Percentiles rank a stretch among this genome's conserved stretches.
phyloP scores from a whole-genome alignment of 2,113 vertebrate genomes.

The Pangasianodon hypophthalmus region DNA sequence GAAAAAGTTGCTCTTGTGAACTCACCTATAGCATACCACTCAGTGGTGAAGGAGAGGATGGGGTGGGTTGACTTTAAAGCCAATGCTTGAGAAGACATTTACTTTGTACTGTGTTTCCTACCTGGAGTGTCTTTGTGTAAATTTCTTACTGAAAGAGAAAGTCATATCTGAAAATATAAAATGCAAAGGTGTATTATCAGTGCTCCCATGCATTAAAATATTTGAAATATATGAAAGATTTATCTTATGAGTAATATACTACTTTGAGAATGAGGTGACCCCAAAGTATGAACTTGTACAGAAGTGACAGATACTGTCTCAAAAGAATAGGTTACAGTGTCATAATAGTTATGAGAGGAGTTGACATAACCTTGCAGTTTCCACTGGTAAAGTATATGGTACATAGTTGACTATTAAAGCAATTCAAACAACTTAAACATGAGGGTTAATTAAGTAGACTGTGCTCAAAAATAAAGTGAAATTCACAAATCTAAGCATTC shows the following conservation, averaged over 20 bases:
- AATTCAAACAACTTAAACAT: background rate
- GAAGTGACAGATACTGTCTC: background rate
- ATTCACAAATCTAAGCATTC: background rate
- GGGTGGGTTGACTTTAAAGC: slow-evolving; percentile 56
- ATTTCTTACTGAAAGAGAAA: background rate
- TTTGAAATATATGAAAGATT: background rate
- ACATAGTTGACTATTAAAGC: background rate
- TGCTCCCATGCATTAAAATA: background rate
- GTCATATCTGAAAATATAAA: background rate
- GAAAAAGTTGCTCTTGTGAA: slow-evolving; percentile 68
- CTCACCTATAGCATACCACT: slow-evolving; percentile 60
- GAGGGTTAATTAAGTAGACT: background rate
- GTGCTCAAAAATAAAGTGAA: background rate
- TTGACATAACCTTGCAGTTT: background rate
- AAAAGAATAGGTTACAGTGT: background rate
- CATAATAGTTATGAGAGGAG: background rate
- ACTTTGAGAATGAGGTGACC: background rate
- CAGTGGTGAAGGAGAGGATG: slow-evolving; percentile 57
- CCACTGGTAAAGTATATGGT: background rate
- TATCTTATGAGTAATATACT: background rate
- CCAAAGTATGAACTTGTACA: background rate
- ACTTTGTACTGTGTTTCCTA: slow-evolving; percentile 62
- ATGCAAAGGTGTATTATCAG: background rate
- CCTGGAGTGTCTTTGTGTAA: background rate
- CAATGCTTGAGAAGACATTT: slow-evolving; percentile 62